Evolutionary conservation across 2,797 vertebrate genomes (phyloP).

Genomic region (Lycodopsis pacificus): DNA sequence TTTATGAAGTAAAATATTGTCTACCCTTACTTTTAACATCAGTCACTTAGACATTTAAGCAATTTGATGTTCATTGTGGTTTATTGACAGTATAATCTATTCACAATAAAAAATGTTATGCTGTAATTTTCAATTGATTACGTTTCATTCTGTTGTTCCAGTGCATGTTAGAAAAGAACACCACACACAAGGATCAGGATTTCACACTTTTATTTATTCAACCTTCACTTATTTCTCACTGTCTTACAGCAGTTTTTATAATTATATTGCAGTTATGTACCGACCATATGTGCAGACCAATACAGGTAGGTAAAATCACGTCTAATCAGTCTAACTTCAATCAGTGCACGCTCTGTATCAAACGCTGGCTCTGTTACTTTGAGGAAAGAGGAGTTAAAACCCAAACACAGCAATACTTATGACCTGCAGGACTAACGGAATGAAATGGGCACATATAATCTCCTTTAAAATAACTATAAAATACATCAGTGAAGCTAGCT

Average conservation of each 20-base stretch:
- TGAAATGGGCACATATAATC: constrained; percentile 21
- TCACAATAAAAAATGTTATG: background rate
- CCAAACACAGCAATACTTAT: constrained; percentile 24
- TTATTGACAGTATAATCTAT: background rate
- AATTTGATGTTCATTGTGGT: background rate
- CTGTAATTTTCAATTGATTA: background rate
- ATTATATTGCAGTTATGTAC: constrained; percentile 21
- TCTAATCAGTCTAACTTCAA: background rate
- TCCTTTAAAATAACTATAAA: constrained; percentile 35
- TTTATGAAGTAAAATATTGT: background rate
- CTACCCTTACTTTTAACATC: background rate
- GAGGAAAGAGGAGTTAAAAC: constrained; percentile 27
- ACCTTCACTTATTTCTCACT: constrained; percentile 29
- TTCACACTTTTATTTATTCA: constrained; percentile 54
- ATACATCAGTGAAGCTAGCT: constrained; percentile 23
- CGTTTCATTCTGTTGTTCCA: background rate
- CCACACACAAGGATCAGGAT: constrained; percentile 1
- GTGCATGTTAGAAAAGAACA: constrained; percentile 1
- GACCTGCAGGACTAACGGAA: constrained; percentile 33
- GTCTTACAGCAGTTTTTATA: constrained; percentile 42
- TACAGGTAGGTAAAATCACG: constrained; percentile 1
- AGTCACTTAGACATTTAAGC: background rate
- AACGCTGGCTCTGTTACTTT: constrained; percentile 13
- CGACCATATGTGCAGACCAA: constrained; percentile 32
- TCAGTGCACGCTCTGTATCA: constrained; percentile 2